Evolutionary conservation across 37 sponge, comb jelly and placozoan species (phyloP), one percentile per base, ranked within the genome.

Genomic region (Geodia barretti): DNA sequence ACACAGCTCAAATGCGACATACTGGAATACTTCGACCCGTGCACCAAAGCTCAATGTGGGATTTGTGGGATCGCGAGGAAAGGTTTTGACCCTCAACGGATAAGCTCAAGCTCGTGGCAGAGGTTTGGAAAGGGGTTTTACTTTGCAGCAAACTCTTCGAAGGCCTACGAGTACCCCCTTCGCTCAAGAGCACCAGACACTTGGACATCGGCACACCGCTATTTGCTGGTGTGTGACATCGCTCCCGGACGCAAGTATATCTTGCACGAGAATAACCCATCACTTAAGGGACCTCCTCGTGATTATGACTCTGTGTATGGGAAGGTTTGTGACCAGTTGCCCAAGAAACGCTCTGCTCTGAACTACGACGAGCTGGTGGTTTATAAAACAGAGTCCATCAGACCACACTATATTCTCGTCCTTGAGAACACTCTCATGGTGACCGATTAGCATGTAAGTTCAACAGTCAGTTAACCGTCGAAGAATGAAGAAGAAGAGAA

Each of bases 111-210:
- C 21, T 43, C 83, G 1, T 86, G 77, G 4, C 76, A 64, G 7
- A 62, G 87, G 30, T 86, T 86, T 77, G 91, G 91, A 7, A 42
- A 75, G 36, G 86, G 86, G 3, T 86, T 91, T 58, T 91, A 91
- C 77, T 77, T 91, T n/a, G 86, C 91, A 19, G 79, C 83, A 23
- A 78, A 91, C 59, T 82, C 87, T 3, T 86, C 86, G 38, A 86
- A 86, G 35, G 65, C 78, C 25, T 79, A 91, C 39, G 84, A 86
- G 34, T 91, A 91, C 70, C 78, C 91, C 61, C n/a, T n/a, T n/a
- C n/a, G n/a, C n/a, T n/a, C n/a, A n/a, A 37, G 42, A 39, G 33
- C 26, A 11, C 25, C 25, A 19, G n/a, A 11, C 74, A 24, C 19
- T 40, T 1, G 19, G 1, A 64, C 25, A 14, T 65, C 17, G 4